Conservation (phyloP, 1,140 invertebrate species). For the Lethrus apterus region DNA sequence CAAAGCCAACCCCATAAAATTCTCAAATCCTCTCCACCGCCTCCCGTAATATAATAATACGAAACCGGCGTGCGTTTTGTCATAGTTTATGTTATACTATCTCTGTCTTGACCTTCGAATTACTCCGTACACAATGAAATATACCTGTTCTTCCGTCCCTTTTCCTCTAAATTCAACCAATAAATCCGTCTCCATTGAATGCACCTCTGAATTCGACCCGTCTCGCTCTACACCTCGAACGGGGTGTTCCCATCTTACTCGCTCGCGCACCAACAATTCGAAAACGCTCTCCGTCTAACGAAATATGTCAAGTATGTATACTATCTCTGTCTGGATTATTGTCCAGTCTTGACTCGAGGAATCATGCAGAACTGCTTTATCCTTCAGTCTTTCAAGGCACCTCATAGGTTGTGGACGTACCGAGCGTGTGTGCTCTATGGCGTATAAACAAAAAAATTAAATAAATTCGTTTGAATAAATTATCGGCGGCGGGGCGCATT, state of each 20-base stretch:
- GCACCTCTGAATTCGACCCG: conserved; percentile 3
- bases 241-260: neutral
- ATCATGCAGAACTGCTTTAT: conserved; percentile 7
- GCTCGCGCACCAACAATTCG: neutral
- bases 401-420: conserved; percentile 1
- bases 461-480: too few relatives aligned
- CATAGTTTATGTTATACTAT: too few relatives aligned
- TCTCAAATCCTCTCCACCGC: too few relatives aligned
- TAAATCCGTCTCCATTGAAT: conserved; percentile 12
- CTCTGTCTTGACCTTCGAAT: conserved; percentile 6
- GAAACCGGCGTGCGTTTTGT: too few relatives aligned
- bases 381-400: conserved; percentile 6
- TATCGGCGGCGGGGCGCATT: too few relatives aligned
- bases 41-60: too few relatives aligned
- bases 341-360: conserved; percentile 9
- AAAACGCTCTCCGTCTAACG: conserved; percentile 5
- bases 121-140: conserved; percentile 15
- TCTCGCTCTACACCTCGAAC: neutral
- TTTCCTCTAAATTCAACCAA: conserved; percentile 3
- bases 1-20: too few relatives aligned
- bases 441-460: too few relatives aligned
- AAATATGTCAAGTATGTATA: conserved; percentile 14
- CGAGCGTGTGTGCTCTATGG: neutral
- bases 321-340: conserved; percentile 7
- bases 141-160: conserved; percentile 9